Evolutionary conservation across 2,113 vertebrate genomes (phyloP).

Genomic region (Alethe castanea): DNA sequence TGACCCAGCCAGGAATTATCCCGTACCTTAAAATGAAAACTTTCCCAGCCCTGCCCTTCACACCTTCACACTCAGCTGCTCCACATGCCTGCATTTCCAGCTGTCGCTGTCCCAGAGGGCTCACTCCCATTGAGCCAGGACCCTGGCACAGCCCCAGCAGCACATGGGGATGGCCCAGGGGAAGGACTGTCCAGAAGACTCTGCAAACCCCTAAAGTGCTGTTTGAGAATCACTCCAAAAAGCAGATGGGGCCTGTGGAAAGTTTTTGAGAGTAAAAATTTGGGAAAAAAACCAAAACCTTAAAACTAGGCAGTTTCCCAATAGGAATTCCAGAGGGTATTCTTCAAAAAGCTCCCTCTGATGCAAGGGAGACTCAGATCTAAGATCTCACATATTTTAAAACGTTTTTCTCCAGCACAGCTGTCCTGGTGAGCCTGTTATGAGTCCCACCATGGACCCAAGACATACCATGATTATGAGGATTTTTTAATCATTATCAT

Average conservation of each 20-base stretch:
- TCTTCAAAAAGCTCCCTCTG: background rate
- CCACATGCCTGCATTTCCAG: accelerated
- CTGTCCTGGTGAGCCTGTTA: background rate
- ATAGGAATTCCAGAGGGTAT: background rate
- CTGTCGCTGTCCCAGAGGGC: background rate
- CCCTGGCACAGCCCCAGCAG: background rate
- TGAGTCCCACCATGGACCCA: background rate
- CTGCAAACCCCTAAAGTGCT: background rate
- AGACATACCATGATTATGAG: background rate
- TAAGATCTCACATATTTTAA: background rate
- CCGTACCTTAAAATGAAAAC: background rate
- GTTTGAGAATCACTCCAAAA: background rate
- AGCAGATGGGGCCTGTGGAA: background rate
- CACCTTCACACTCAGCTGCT: background rate
- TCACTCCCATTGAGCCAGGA: background rate
- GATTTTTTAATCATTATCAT: background rate
- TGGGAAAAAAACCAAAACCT: background rate
- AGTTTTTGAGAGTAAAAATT: background rate
- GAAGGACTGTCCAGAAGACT: background rate
- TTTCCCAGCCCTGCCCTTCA: background rate
- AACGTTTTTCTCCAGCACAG: background rate
- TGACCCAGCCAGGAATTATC: background rate
- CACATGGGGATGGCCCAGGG: background rate
- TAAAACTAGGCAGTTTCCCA: background rate
- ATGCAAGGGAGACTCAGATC: background rate